A percentile compares a stretch with the other conserved stretches of the same genome.
Conservation (phyloP, 2,113 vertebrate species). For the mouse (Mus musculus) region GRCm39 chr13:14915501-14916000, state of each 20-base stretch:
- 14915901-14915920: not conserved
- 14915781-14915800: not conserved
- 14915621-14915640: not conserved
- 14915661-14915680: not conserved
- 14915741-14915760: not conserved
- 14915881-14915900: not conserved
- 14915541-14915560: not conserved
- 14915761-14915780: not conserved
- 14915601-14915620: not conserved
- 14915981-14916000: too few species aligned
- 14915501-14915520: not conserved
- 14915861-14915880: not conserved
- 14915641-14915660: not conserved
- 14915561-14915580: not conserved
- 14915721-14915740: not conserved
- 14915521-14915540: not conserved
- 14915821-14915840: not conserved
- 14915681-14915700: too few species aligned
- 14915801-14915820: not conserved
- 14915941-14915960: not conserved
- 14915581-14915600: not conserved
- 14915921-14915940: not conserved
- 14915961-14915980: too few species aligned
- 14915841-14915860: not conserved
- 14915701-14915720: not conserved